Evolutionary conservation across 2,113 vertebrate species (phyloP), one percentile per base, ranked within the genome.

Genomic region (Ceyx melanurus): DNA sequence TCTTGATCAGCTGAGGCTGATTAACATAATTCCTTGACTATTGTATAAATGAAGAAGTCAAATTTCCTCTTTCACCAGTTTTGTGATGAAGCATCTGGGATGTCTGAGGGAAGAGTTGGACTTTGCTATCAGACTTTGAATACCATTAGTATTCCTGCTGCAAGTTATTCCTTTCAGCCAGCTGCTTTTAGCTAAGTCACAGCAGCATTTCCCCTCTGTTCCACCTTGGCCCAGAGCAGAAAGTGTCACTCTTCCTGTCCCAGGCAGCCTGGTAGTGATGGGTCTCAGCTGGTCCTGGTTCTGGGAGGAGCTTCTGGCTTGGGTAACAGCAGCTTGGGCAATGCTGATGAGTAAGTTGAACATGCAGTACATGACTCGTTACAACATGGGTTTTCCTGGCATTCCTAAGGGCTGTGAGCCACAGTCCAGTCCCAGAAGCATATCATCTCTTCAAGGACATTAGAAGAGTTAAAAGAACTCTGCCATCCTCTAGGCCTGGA

Each of bases 371-470:
- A 1, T 48, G 68, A 76, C 21, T 84, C 8, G 1, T 57, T 82
- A 68, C 35, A 31, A 25, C 75, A 46, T 10, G 20, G 15, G 2
- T 48, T 90, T 82, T 90, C 61, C 45, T 11, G 4, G 29, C 8
- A 45, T 68, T 79, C 62, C 35, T 1, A 4, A 81, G 35, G n/a
- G 40, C 37, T 61, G 16, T 58, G 68, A 88, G 60, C 60, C 1
- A 1, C 64, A 73, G 64, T 42, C 46, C 0, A 0, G 11, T 74
- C 70, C 54, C 77, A 73, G 76, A 0, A 5, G 67, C 23, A n/a
- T 0, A 0, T 56, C 56, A 29, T 43, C 42, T 67, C 64, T 82
- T 84, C 64, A 85, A 74, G 90, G 73, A 61, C 3, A 5, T 46
- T 31, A 46, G 46, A 71, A 74, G 57, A 87, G 45, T 58, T 89